Base-by-base conservation (phyloP, 2,113 vertebrate genomes). In the Poeciliopsis turrubarensis region DNA sequence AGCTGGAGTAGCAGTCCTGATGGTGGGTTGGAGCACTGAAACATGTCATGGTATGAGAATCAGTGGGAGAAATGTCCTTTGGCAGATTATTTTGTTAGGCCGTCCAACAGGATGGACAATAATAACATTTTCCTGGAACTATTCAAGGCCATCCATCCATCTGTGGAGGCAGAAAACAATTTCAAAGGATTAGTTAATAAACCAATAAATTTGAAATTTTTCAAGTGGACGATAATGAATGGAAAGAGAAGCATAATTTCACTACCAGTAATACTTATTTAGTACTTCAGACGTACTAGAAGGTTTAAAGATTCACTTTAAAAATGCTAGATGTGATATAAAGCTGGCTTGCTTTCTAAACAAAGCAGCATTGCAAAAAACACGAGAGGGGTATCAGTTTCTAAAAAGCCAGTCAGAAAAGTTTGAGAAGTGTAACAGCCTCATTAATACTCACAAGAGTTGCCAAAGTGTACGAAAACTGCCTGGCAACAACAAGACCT, bases 131-230 rank as follows among this genome's bases (percentile, higher is more conserved):
- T 87, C 86, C 87, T 90, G 86, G 65, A 78, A 78, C 83, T 82
- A 88, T 91, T 88, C 68, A 64, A 61, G 78, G 81, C 14, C 69
- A 57, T 81, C 88, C 89, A 85, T 92, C 88, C 85, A 83, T 84
- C 82, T 69, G 64, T 64, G 84, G 70, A 81, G 68, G 73, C 54
- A 60, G 73, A 41, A 72, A 68, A 70, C 60, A 25, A 29, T 66
- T 65, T 64, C 37, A 69, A 84, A 47, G 69, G 44, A 80, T 25
- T n/a, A 32, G 32, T 22, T 1, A 10, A 78, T 14, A 41, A 62
- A 71, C 19, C 34, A 41, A 31, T 57, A 41, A 31, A 60, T 73
- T 70, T 22, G 68, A 66, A 63, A 67, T 73, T 5, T 47, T 17
- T 73, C 80, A 57, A 70, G 66, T 63, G 27, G 31, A 30, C 17